Evolutionary conservation across 1,140 invertebrate genomes (phyloP), one percentile per base, ranked within the genome.

Genomic region (Ceratosolen fusciceps): DNA sequence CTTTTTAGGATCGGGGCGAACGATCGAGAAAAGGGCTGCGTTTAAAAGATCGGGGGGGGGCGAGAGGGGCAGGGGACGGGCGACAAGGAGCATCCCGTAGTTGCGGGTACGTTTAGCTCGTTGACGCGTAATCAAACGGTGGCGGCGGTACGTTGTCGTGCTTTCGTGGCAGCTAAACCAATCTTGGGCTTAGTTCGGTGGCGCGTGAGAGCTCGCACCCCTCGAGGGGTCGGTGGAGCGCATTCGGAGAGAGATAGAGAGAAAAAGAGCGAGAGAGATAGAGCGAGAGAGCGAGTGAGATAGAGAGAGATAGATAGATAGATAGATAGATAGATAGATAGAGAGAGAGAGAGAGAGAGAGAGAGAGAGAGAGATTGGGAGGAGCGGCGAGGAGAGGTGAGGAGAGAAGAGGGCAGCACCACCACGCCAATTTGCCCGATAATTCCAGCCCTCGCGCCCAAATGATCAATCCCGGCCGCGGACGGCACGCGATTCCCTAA

Each of bases 101-200:
- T 83, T 82, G 74, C 81, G 80, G 76, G 77, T 83, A 83, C 80
- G 80, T 86, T 84, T 77, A 81, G 84, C 80, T 86, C 88, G 84
- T 81, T 90, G 88, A 90, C 89, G 88, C 88, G 88, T 90, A 86
- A 89, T 88, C 82, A 72, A 83, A 84, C 82, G 83, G 75, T 74
- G 80, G 80, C 83, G 84, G n/a, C n/a, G n/a, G n/a, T n/a, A n/a
- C n/a, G n/a, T n/a, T 74, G 85, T 84, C 86, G 86, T 88, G 88
- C 87, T 83, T 87, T 83, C 86, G 88, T 87, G 88, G 87, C 84
- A 82, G 87, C 88, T 90, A 90, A 90, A 88, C 89, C 89, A 90
- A 90, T 90, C 88, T 89, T 84, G 75, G 85, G 88, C 88, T 90
- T 90, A 90, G 87, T 77, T 84, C 86, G 81, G 29, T 86, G 82